Percentiles rank a stretch among this genome's conserved stretches.
Conservation (phyloP, 2,113 vertebrate species). For the Gyps fulvus region DNA sequence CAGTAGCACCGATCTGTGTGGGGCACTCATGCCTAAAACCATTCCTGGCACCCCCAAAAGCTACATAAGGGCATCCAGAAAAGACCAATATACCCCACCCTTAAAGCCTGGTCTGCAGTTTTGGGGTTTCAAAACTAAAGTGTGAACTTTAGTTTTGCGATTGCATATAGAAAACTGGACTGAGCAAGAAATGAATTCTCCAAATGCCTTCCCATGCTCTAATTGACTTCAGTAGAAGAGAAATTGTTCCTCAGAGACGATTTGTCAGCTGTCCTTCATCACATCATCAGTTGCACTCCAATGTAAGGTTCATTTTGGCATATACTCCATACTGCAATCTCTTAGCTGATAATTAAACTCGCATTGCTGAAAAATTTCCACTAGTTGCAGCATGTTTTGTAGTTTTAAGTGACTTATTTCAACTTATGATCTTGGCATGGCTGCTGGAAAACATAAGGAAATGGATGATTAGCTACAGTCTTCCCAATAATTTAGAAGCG, state of each 20-base stretch:
- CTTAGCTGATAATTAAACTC: background rate
- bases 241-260: background rate
- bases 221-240: background rate
- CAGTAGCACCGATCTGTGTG: background rate
- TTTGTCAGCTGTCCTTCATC: constrained; percentile 19
- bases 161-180: background rate
- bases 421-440: background rate
- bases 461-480: background rate
- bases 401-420: background rate
- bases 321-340: background rate
- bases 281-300: background rate
- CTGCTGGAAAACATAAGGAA: background rate
- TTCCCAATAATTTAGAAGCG: background rate
- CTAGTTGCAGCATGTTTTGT: background rate
- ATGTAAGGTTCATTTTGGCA: background rate
- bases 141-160: background rate
- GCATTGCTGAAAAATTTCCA: background rate
- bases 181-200: background rate
- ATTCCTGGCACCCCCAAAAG: background rate
- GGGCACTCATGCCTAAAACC: background rate
- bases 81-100: accelerated
- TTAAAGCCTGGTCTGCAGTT: background rate
- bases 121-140: background rate
- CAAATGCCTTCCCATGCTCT: background rate
- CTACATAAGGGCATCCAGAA: background rate